Conservation (phyloP, 2,888 invertebrate species). For the Holacanthella duospinosa region DNA sequence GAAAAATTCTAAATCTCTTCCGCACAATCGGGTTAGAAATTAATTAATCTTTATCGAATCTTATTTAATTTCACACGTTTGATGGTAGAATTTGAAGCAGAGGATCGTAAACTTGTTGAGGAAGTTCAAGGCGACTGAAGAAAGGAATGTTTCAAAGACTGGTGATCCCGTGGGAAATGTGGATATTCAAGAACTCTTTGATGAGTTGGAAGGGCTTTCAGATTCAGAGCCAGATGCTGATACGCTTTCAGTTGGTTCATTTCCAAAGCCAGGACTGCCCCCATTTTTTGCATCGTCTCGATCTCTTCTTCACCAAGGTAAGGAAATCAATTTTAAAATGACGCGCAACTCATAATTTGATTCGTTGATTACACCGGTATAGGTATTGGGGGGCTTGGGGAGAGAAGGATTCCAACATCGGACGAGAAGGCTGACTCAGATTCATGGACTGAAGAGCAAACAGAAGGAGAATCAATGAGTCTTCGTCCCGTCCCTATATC, state of each 20-base stretch:
- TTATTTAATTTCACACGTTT: no score
- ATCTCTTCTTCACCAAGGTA: conserved; percentile 52
- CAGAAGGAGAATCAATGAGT: conserved; percentile 14
- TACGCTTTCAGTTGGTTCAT: conserved; percentile 91
- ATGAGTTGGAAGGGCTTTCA: conserved; percentile 83
- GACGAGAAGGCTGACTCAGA: conserved; percentile 36
- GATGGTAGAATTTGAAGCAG: conserved; percentile 87
- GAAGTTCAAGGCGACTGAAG: conserved; percentile 86
- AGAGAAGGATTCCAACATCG: conserved; percentile 32
- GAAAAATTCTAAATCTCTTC: conserved; percentile 35
- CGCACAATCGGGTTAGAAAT: conserved; percentile 33
- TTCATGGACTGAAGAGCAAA: conserved; percentile 36
- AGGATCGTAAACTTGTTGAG: conserved; percentile 88
- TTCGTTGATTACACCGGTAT: background rate
- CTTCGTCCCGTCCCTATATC: background rate
- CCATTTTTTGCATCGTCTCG: conserved; percentile 90
- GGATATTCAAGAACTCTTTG: conserved; percentile 83
- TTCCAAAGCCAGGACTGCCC: conserved; percentile 87
- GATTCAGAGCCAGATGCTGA: conserved; percentile 75
- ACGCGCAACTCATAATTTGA: background rate
- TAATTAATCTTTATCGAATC: no score
- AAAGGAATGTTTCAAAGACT: conserved; percentile 42
- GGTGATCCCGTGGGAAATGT: conserved; percentile 35
- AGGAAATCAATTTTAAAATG: background rate
- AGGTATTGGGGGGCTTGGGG: conserved; percentile 12